phyloP scores from a whole-genome alignment of 2,888 invertebrate species.

The Cephus runcator region DNA sequence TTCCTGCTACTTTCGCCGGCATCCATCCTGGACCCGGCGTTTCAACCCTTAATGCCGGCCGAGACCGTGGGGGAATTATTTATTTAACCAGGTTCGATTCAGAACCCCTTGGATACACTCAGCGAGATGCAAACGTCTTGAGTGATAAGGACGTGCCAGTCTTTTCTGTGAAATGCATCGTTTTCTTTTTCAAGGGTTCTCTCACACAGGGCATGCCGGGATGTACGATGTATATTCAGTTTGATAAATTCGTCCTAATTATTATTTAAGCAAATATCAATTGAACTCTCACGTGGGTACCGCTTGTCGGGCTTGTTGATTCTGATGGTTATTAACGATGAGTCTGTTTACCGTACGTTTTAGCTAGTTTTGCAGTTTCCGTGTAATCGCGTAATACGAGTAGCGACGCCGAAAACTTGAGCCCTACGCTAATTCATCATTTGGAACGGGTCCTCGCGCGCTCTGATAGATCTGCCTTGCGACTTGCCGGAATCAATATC shows the following conservation, averaged over 20 bases:
- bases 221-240: accelerated
- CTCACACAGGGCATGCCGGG: too few relatives aligned
- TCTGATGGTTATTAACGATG: not conserved
- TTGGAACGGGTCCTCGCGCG: constrained; percentile 30
- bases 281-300: too few relatives aligned
- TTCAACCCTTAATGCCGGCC: not conserved
- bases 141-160: not conserved
- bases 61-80: not conserved
- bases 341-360: not conserved
- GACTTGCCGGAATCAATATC: constrained; percentile 50
- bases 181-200: too few relatives aligned
- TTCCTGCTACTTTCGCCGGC: not conserved
- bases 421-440: not conserved
- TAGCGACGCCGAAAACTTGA: not conserved
- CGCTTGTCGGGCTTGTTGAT: not conserved
- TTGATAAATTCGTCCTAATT: too few relatives aligned
- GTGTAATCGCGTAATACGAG: not conserved
- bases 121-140: not conserved
- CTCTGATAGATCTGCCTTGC: constrained; percentile 37
- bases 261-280: too few relatives aligned
- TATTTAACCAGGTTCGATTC: not conserved
- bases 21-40: not conserved
- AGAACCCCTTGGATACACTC: not conserved
- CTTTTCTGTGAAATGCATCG: too few relatives aligned
- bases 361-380: not conserved